A percentile compares a stretch with the other conserved stretches of the same genome.
Conservation (phyloP, 2,797 vertebrate genomes). For the Cercopithecus hamlyni region DNA sequence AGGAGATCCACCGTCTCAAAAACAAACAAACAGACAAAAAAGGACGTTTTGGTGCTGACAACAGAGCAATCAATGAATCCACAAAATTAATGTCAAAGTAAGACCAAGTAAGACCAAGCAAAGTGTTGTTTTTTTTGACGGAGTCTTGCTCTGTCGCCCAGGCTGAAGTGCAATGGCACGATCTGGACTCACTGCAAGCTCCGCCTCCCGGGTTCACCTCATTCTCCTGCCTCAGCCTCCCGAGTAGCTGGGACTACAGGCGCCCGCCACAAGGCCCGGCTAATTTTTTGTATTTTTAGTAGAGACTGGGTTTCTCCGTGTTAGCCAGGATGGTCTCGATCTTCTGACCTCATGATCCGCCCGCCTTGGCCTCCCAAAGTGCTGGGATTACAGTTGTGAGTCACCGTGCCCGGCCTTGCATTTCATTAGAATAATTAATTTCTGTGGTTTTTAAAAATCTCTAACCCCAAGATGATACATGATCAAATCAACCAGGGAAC, state of each 20-base stretch:
- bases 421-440: constrained; percentile 29
- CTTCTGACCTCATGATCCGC: too few species aligned
- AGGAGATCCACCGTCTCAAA: too few species aligned
- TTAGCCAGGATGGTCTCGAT: too few species aligned
- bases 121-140: not conserved
- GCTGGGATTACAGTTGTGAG: too few species aligned
- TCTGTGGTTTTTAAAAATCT: constrained; percentile 14
- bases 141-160: too few species aligned
- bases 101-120: not conserved
- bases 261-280: accelerated
- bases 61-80: not conserved
- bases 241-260: too few species aligned
- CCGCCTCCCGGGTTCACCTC: accelerated
- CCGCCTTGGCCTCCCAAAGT: too few species aligned
- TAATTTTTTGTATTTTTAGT: too few species aligned
- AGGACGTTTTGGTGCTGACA: not conserved
- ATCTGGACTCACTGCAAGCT: too few species aligned
- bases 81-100: constrained; percentile 41
- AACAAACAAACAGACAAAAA: not conserved
- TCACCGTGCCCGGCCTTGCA: not conserved
- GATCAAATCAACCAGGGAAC: constrained; percentile 14
- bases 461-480: not conserved
- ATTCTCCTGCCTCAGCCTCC: too few species aligned
- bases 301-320: too few species aligned
- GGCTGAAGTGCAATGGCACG: accelerated